Conservation (phyloP, 2,797 vertebrate genomes). For the Carapus acus region DNA sequence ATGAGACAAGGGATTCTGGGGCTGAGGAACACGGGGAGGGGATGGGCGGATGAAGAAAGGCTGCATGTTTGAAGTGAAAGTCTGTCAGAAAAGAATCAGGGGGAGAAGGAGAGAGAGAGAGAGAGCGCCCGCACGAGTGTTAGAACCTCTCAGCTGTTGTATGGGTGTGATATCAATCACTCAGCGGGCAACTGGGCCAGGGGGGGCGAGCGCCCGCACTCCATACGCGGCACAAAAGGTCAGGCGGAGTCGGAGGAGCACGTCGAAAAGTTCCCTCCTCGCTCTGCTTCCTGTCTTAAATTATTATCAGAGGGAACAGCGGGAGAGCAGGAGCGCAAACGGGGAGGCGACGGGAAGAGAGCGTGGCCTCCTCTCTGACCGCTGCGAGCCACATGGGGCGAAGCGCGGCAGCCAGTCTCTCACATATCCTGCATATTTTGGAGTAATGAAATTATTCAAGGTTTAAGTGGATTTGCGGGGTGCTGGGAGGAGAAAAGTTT, state of each 20-base stretch:
- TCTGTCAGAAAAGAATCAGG: constrained; percentile 22
- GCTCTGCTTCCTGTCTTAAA: constrained; percentile 24
- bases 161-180: constrained; percentile 67
- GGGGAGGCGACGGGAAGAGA: too few species aligned
- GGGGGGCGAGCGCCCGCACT: constrained; percentile 50
- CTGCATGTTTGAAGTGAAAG: constrained; percentile 19
- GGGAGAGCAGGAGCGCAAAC: constrained; percentile 7
- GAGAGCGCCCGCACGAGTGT: constrained; percentile 26
- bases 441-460: constrained; percentile 5
- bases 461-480: constrained; percentile 10
- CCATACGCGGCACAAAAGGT: constrained; percentile 57
- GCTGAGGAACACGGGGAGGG: constrained; percentile 49
- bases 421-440: constrained; percentile 1
- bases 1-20: constrained; percentile 67
- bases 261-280: constrained; percentile 26
- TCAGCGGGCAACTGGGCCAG: constrained; percentile 40
- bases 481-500: constrained; percentile 31
- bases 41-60: constrained; percentile 57
- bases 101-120: constrained; percentile 19
- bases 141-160: constrained; percentile 39
- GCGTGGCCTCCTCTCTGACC: too few species aligned
- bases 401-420: too few species aligned
- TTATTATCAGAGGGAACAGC: constrained; percentile 23
- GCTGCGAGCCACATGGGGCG: constrained; percentile 11
- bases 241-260: constrained; percentile 37